Percentiles rank a stretch among this genome's conserved stretches.
Evolutionary conservation across 1,140 invertebrate species (phyloP).

Genomic region (Heliothis subflexa): DNA sequence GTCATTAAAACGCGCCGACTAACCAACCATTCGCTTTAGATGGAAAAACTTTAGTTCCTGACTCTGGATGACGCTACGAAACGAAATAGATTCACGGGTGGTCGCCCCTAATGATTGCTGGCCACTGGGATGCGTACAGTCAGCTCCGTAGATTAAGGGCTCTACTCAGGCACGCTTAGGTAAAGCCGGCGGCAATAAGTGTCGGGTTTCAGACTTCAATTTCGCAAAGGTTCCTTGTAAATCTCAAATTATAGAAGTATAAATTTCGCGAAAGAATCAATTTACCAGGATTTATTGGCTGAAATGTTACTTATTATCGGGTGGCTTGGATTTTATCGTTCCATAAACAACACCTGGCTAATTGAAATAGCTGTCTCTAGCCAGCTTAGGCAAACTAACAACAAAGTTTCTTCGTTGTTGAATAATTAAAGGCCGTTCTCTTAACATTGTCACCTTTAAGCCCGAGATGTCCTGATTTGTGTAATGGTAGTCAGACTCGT

Average conservation of each 20-base stretch:
- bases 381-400: not conserved
- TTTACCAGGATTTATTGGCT: conserved; percentile 9
- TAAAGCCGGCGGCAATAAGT: conserved; percentile 10
- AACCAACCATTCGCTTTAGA: conserved; percentile 27
- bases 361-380: not conserved
- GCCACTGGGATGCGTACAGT: conserved; percentile 35
- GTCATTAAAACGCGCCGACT: conserved; percentile 30
- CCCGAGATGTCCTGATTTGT: conserved; percentile 20
- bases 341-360: conserved; percentile 2
- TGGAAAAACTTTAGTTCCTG: conserved; percentile 42
- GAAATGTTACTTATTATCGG: conserved; percentile 17
- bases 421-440: conserved; percentile 15
- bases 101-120: conserved; percentile 52
- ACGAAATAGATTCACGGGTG: conserved; percentile 58
- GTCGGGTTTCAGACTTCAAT: conserved; percentile 25
- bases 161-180: not conserved
- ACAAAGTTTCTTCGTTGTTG: not conserved
- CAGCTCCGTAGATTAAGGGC: conserved; percentile 37
- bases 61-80: conserved; percentile 35
- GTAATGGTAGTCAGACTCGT: conserved; percentile 19
- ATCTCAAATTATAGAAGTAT: conserved; percentile 4
- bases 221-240: conserved; percentile 19
- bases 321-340: not conserved
- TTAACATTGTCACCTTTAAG: conserved; percentile 15
- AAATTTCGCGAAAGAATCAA: conserved; percentile 24